Evolutionary conservation across 2,888 invertebrate genomes (phyloP).

Genomic region (Pachydiplax longipennis): DNA sequence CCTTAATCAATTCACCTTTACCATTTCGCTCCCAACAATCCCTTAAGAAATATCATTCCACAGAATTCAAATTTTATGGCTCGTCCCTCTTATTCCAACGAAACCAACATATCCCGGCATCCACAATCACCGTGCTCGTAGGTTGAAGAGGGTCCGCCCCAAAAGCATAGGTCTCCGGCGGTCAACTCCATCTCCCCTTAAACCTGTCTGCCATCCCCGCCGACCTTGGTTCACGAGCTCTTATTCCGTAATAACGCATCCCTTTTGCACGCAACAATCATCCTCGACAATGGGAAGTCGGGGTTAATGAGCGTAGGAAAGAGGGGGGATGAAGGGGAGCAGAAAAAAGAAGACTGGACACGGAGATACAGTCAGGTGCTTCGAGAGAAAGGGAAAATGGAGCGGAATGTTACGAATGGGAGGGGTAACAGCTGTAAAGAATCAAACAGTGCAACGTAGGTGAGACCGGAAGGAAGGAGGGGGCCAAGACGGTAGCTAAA

Average conservation of each 20-base stretch:
- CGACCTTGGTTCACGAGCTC: neutral
- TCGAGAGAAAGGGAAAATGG: neutral
- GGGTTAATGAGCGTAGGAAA: neutral
- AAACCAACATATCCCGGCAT: too few species aligned
- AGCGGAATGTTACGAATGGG: neutral
- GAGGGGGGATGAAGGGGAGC: neutral
- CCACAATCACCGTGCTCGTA: too few species aligned
- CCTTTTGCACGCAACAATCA: neutral
- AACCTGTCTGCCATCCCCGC: too few species aligned
- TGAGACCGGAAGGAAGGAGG: neutral
- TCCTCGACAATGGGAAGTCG: neutral
- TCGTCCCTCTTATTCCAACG: too few species aligned
- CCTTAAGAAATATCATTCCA: too few species aligned
- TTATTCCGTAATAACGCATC: neutral
- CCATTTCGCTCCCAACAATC: too few species aligned
- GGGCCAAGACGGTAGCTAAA: neutral
- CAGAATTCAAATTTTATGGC: too few species aligned
- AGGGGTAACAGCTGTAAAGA: neutral
- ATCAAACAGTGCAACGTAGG: neutral
- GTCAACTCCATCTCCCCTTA: too few species aligned
- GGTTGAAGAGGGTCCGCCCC: too few species aligned
- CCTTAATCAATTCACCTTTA: too few species aligned
- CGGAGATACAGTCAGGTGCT: neutral
- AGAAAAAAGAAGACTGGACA: neutral
- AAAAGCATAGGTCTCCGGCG: too few species aligned